Evolutionary conservation across 1,140 invertebrate genomes (phyloP), one percentile per base, ranked within the genome.

Genomic region (Neocloeon triangulifer): DNA sequence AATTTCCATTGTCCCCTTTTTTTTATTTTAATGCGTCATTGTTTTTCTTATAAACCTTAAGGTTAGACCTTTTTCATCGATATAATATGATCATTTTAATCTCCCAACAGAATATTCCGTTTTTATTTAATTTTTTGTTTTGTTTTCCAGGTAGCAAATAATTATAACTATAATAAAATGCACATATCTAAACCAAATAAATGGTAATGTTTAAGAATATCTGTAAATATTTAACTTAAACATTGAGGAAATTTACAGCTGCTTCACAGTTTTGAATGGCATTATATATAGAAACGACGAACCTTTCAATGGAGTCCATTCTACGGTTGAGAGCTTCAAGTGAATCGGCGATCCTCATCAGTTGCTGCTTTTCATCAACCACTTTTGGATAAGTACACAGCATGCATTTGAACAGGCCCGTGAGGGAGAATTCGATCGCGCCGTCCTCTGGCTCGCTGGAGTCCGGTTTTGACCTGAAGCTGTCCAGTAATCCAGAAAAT

Each of bases 371-470:
- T 25, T 50, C 44, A 6, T 51, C 44, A 20, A 44, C 41, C 15
- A 45, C 41, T 33, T 53, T 56, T 2, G 44, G 39, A 15, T 52
- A 46, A 14, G 52, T 48, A 37, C 54, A 61, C 27, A 47, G 49
- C 44, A 58, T 51, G 22, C 53, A 43, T 23, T 52, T 50, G 39
- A 58, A 57, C 4, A 60, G 39, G 7, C 53, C 54, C 6, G 55
- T 51, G 19, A 52, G 41, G 20, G 43, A 49, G 30, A 58, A 47
- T 17, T 53, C 48, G 10, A 61, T 43, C 5, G 55, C 51, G 7
- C 58, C 59, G 34, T 58, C 51, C 7, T 55, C 46, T 15, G 42
- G 37, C n/a, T 37, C 23, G 6, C 12, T 34, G 13, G n/a, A 29
- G 14, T 8, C 30, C 10, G 12, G 14, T 34, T 18, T 14, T 12